Evolutionary conservation across 2,113 vertebrate species (phyloP), one percentile per base, ranked within the genome.

Genomic region (Paralichthys olivaceus): DNA sequence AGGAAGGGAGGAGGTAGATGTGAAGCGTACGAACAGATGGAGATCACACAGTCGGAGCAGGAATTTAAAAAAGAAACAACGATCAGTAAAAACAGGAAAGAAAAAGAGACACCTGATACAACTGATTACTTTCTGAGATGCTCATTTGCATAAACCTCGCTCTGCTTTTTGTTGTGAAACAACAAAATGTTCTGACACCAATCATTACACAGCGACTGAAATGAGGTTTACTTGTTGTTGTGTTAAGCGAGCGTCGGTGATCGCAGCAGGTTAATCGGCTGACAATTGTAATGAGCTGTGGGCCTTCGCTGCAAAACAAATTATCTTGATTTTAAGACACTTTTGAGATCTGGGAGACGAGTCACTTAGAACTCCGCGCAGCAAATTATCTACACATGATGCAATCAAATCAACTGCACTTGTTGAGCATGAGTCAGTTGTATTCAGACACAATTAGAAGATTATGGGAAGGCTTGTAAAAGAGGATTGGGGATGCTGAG

Each of bases 1-100:
- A 73, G 5, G 22, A 49, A n/a, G 28, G 65, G 56, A 79, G 37
- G 80, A 78, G 53, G 79, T 26, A 71, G 69, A 66, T 26, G 15
- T 69, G 29, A 78, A 20, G 61, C 25, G 49, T 23, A 49, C 4
- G n/a, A 76, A 55, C 75, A 80, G 75, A 79, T 81, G 82, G 72
- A 83, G 80, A 81, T 69, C 45, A 61, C 61, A 67, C 51, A 73
- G 34, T 20, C 40, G n/a, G 28, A 80, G 32, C 28, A 40, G 59
- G 37, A 58, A 45, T 45, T 45, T 17, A 63, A 53, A 63, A 29
- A 53, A 19, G 2, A 65, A 72, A 19, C 8, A 49, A 34, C 28
- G 26, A 72, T 32, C 53, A 29, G 26, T 7, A 67, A 61, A 9
- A 37, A 7, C 32, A 19, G 5, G 25, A 32, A 51, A 13, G 2